Base-by-base conservation (phyloP, 2,797 vertebrate species). In the Sparus aurata region DNA sequence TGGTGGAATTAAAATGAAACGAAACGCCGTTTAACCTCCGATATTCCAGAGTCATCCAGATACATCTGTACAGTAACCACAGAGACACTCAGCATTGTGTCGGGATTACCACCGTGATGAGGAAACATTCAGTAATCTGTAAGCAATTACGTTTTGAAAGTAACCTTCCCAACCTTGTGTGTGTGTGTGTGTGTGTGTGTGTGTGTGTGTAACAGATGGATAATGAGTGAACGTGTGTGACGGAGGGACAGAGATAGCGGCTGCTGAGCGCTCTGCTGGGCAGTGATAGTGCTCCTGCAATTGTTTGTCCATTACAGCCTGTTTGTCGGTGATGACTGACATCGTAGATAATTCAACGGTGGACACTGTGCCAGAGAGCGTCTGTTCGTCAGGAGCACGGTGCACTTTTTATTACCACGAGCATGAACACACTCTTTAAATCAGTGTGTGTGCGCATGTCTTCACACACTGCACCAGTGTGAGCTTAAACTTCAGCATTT, bases 221-320 rank as follows among this genome's bases (percentile, higher is more conserved):
- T 88, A 82, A 73, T 83, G 79, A 70, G 54, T 63, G 75, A 25
- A 16, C 4, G n/a, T 68, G 63, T 69, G 74, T 57, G 60, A 88
- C 70, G 30, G 70, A 74, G 72, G 52, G 46, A 69, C 43, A 55
- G 73, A 84, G 83, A 90, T 80, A 79, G 82, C 2, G 74, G 63
- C 17, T 71, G 63, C 16, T 54, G 78, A 80, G 70, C 30, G 34
- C 80, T 87, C 89, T 92, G 88, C 67, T 45, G 78, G 68, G 20
- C 67, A 67, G 75, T 27, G 93, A 91, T 91, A 90, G 86, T 80
- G 76, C 73, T 41, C 12, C 1, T 20, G 63, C 76, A 76, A 80
- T 86, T 89, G 86, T 87, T 91, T 90, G 75, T 73, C 23, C 80
- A 92, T 90, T 85, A 85, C 64, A 68, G 66, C 55, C 60, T 64